Evolutionary conservation across 1,140 invertebrate genomes (phyloP), one percentile per base, ranked within the genome.

Genomic region (Aplysia californica): DNA sequence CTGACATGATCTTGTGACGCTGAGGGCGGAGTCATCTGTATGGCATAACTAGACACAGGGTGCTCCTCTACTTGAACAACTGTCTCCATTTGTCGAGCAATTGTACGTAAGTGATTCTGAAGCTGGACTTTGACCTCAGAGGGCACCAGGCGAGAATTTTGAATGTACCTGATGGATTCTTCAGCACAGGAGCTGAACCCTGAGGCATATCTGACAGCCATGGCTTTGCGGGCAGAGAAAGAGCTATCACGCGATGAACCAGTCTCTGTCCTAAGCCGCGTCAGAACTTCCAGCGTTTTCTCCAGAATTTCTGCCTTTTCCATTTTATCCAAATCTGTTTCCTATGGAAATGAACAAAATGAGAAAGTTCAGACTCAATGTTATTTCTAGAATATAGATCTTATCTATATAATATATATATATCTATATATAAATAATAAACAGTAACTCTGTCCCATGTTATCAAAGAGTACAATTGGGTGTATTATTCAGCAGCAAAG

Each of bases 231-330:
- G 21, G 72, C 39, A 2, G 72, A 50, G 35, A 35, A 5, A 26
- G 61, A 6, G n/a, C 21, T 61, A 33, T 6, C 15, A 35, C 44
- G 31, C 10, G 64, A 6, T 59, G 21, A 33, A 33, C 21, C 4
- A 39, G 10, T 36, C 38, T 73, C 65, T 21, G 55, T 59, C 15
- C 76, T 56, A 4, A 78, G 4, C 20, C 61, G 36, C 15, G 68
- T 71, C 41, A 78, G 50, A 29, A 72, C 69, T 56, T 78, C 61
- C n/a, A 78, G 33, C 2, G 76, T 78, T 15, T 64, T 66, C 39
- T 78, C 76, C 5, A 78, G 31, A n/a, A 78, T 78, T 58, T 78
- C 76, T 5, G 76, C 76, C 35, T 78, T 78, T 70, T 78, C 76
- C 76, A 78, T 78, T 59, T 78, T 78, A 18, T 72, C 69, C 1